A percentile compares a stretch with the other conserved stretches of the same genome.
phyloP scores from a whole-genome alignment of 2,888 invertebrate genomes.

The Pyrocoelia pectoralis region DNA sequence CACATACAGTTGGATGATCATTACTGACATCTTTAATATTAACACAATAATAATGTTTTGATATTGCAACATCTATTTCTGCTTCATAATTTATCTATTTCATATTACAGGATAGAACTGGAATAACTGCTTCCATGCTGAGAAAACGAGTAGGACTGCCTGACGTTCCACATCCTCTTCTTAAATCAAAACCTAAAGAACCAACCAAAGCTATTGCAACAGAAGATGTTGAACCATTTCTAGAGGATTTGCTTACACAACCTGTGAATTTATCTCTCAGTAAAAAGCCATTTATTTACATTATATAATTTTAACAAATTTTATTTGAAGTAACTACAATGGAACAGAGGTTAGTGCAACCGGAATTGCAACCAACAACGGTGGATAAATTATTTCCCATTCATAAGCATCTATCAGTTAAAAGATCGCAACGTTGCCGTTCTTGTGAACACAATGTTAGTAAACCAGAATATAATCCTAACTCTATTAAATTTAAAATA shows the following conservation, averaged over 20 bases:
- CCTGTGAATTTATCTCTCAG: slow-evolving; percentile 81
- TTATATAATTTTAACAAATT: slow-evolving; percentile 15
- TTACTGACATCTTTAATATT: no score
- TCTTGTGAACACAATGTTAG: slow-evolving; percentile 96
- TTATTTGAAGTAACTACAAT: slow-evolving; percentile 78
- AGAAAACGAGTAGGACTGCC: slow-evolving; percentile 79
- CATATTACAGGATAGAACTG: slow-evolving; percentile 79
- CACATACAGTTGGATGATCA: no score
- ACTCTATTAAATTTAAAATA: slow-evolving; percentile 96
- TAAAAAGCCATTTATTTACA: slow-evolving; percentile 56
- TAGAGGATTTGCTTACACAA: slow-evolving; percentile 78
- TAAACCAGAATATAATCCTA: slow-evolving; percentile 95
- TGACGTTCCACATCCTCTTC: slow-evolving; percentile 58
- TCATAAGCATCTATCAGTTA: slow-evolving; percentile 86
- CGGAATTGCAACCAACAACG: slow-evolving; percentile 81
- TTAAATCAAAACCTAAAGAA: slow-evolving; percentile 63
- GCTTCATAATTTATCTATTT: no score
- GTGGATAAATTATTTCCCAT: slow-evolving; percentile 82
- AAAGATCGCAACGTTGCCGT: slow-evolving; percentile 89
- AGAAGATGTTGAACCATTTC: slow-evolving; percentile 78
- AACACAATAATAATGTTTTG: no score
- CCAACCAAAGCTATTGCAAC: slow-evolving; percentile 68
- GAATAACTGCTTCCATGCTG: slow-evolving; percentile 85
- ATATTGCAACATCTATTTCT: no score
- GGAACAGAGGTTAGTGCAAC: slow-evolving; percentile 83